Evolutionary conservation across 2,888 invertebrate species (phyloP), one percentile per base, ranked within the genome.

Genomic region (Baccha elongata): DNA sequence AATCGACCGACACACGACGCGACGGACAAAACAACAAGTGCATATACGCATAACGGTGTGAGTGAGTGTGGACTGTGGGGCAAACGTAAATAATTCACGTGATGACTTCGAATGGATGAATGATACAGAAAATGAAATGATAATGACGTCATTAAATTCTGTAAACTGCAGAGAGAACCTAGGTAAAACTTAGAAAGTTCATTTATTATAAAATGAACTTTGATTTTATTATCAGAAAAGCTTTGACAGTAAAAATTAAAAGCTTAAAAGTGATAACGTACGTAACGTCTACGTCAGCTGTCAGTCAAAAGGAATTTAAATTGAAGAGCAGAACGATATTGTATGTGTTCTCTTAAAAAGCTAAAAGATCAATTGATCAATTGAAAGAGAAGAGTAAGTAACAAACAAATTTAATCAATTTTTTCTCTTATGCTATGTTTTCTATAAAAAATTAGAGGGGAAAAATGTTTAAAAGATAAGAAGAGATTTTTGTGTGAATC

Each of bases 71-170:
- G 7, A 50, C 17, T 53, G 42, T 26, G 42, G n/a, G 13, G n/a
- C 6, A 52, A 32, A 65, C 62, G 17, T 19, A 64, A 15, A n/a
- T 1, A 42, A 21, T 29, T 44, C 32, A 44, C 32, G 21, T 35
- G 32, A 53, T 10, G 5, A 32, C 5, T 7, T 32, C 32, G 29
- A 44, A 44, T 11, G 26, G 15, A 17, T 11, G 35, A 7, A 19
- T 52, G 52, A 32, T 53, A 50, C 2, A 37, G 35, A 13, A 42
- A 37, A 15, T 23, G 50, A 50, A 52, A 13, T 13, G 15, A 17
- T 6, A 13, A 26, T 52, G 67, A 67, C 67, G 29, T 44, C 67
- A 68, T n/a, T 55, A 19, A 1, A 0, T 44, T 60, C 60, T 60
- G 42, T 8, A 6, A 6, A 29, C 11, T 19, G 32, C 53, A 53